Evolutionary conservation across 2,888 invertebrate genomes (phyloP).

Genomic region (Amphipoea lucens): DNA sequence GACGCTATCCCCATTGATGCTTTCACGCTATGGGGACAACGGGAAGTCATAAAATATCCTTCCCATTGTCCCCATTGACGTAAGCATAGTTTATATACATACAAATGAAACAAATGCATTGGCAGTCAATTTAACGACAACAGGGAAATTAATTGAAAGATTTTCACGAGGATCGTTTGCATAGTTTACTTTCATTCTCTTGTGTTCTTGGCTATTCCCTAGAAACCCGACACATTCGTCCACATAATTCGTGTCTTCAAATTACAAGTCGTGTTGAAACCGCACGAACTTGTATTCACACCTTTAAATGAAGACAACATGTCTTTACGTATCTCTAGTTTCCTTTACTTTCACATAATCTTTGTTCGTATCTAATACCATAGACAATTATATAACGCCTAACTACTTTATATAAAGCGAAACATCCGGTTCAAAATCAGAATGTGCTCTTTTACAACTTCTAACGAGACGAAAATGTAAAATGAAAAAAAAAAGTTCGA

Average conservation of each 20-base stretch:
- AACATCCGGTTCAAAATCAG: background rate
- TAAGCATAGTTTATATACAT: too few species aligned
- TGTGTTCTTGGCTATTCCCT: background rate
- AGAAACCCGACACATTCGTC: constrained; percentile 33
- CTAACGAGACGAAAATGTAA: background rate
- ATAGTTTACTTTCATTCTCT: constrained; percentile 17
- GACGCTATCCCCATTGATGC: too few species aligned
- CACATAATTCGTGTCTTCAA: constrained; percentile 18
- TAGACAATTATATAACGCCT: background rate
- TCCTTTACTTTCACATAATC: constrained; percentile 42
- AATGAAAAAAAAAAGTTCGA: too few species aligned
- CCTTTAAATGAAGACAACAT: constrained; percentile 38
- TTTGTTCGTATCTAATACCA: background rate
- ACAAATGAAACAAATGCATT: too few species aligned
- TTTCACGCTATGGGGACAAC: too few species aligned
- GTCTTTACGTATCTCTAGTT: constrained; percentile 28
- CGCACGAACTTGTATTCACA: constrained; percentile 51
- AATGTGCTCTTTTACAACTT: background rate
- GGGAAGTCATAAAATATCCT: too few species aligned
- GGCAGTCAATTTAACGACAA: background rate
- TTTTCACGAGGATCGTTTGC: background rate
- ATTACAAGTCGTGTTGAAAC: constrained; percentile 45
- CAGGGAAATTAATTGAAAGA: background rate
- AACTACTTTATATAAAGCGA: background rate
- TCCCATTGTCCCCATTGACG: too few species aligned